Evolutionary conservation across 2,888 invertebrate genomes (phyloP), one percentile per base, ranked within the genome.

Genomic region (Ectobius pallidus): DNA sequence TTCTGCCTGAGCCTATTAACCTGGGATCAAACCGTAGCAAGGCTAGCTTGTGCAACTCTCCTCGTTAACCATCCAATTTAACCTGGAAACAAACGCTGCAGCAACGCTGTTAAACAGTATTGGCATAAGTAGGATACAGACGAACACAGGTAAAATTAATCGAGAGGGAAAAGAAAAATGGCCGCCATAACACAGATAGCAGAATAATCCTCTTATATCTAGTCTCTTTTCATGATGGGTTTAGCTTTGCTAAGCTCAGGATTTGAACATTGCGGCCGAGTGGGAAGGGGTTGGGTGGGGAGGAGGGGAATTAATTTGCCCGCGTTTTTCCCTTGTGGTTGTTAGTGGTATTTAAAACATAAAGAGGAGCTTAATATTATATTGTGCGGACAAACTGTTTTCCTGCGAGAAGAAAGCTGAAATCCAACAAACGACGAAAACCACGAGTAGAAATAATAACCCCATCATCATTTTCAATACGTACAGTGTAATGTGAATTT

Each of bases 161-260:
- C 46, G 65, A 65, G 65, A 65, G 25, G 46, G 44, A 46, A 34
- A 34, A 42, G 65, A 65, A 65, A 65, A 65, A 65, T 65, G 65
- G 65, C 27, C 46, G 65, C 65, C 30, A 65, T 20, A 46, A 22
- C 44, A 65, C 30, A 65, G 65, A 65, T 65, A 65, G 65, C 27
- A 65, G n/a, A 46, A 42, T 65, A 65, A 65, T 65, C 65, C 44
- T 32, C 65, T 65, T 65, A 65, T 65, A 46, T 27, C 30, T 42
- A 65, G 65, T 65, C 65, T 65, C 65, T 65, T 65, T 65, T 65
- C 65, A 65, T 65, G 65, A 65, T 65, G 65, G 65, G 65, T 65
- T 65, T 65, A 65, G 46, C 65, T 65, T 65, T 44, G 46, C 65
- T 65, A 65, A 65, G 65, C 65, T 27, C 44, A 65, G 65, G 65